A percentile compares a stretch with the other conserved stretches of the same genome.
Conservation (phyloP, 2,113 vertebrate species). For the Brachypteracias leptosomus region DNA sequence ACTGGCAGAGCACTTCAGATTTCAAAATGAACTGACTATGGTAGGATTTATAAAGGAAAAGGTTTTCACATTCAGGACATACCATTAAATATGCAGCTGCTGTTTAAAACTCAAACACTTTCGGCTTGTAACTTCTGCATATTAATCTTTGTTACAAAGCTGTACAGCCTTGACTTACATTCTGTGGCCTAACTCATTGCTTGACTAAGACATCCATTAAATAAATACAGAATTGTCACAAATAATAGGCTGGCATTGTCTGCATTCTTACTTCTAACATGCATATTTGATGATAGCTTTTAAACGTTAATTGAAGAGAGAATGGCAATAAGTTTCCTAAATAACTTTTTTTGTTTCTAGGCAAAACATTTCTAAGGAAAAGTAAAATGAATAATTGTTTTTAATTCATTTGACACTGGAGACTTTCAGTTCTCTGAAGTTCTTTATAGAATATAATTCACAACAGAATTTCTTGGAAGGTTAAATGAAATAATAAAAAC, state of each 20-base stretch:
- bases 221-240: slow-evolving; percentile 21
- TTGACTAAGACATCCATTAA: not conserved
- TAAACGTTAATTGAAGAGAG: not conserved
- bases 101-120: not conserved
- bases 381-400: not conserved
- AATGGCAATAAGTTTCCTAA: not conserved
- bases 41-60: not conserved
- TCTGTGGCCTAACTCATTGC: not conserved
- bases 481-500: not conserved
- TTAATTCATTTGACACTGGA: not conserved
- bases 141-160: not conserved
- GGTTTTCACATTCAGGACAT: not conserved
- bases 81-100: not conserved
- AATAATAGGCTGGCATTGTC: not conserved
- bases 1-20: not conserved
- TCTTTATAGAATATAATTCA: not conserved
- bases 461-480: not conserved
- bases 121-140: not conserved
- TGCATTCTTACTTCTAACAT: not conserved
- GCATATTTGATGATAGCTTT: not conserved
- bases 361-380: not conserved
- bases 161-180: not conserved
- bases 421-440: not conserved
- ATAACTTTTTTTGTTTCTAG: not conserved
- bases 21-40: not conserved